Evolutionary conservation across 2,797 vertebrate genomes (phyloP), one percentile per base, ranked within the genome.

Genomic region (Pristis pectinata): DNA sequence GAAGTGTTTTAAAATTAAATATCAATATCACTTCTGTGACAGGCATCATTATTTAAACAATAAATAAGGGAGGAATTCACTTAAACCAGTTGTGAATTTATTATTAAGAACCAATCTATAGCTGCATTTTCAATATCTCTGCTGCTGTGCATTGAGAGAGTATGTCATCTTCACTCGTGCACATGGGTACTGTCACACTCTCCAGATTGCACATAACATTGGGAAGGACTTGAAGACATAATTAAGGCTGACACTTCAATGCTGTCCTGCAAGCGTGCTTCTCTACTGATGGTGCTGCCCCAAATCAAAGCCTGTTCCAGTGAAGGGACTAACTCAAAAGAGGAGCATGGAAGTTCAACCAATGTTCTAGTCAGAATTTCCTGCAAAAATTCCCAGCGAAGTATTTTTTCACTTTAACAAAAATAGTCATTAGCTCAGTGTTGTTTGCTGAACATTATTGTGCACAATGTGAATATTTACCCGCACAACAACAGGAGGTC

Each of bases 1-100:
- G 49, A 94, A 94, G 70, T 74, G 92, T 76, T 94, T 72, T 94
- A 56, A 94, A 94, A 94, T 94, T 70, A 94, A 94, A 94, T 94
- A 74, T 94, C 92, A 76, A 94, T 94, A 94, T 74, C 30, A 76
- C 27, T 72, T 76, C 92, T 74, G 92, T 94, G 92, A 76, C 92
- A 94, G 92, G 49, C 70, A 53, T 3, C 44, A 94, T 94, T 94
- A 76, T 56, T 94, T 94, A 74, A 94, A 76, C 92, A 94, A 76
- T 34, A 94, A 64, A 49, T 94, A 70, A 70, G 70, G 44, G 70
- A 74, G 70, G 44, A 94, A 76, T 74, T 94, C 70, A 56, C 30
- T 53, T 94, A 94, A 70, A 94, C 30, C 70, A 94, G 41, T 76
- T 72, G 37, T 34, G 37, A 94, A 94, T 94, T 94, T 67, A 53